Evolutionary conservation across 1,140 invertebrate species (phyloP), one percentile per base, ranked within the genome.

Genomic region (Pogonomyrmex californicus): DNA sequence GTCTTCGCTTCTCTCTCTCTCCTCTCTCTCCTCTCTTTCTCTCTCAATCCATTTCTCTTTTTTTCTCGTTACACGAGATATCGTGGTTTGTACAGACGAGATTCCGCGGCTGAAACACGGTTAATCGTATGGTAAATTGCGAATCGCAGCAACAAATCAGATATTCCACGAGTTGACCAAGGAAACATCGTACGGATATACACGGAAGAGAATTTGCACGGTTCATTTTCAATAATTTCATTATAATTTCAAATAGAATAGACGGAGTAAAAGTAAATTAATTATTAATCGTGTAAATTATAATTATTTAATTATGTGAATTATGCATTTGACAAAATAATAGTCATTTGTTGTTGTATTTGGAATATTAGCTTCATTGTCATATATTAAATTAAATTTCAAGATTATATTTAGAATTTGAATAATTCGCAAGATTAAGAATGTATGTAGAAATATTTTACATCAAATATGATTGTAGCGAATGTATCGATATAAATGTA

Each of bases 51-150:
- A 23, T 23, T 23, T 23, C 23, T 23, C 23, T 23, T 23, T 23
- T 0, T 23, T 23, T 23, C 23, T 23, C 23, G 23, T 23, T 23
- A 23, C 23, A 23, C 23, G 23, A 23, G 23, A 23, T 23, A 23
- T 23, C 23, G 23, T 23, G 23, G 23, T 23, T 23, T 23, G 23
- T 23, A 23, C 23, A 23, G 23, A 23, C 23, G 23, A 23, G 77
- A 81, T 81, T 70, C 78, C 65, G 63, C 78, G 78, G 78, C 49
- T 23, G 51, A 56, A 23, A 70, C 78, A 70, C 38, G 65, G 14
- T 81, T 70, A 81, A 81, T 81, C 78, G 65, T 81, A 81, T 47
- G 17, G 63, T 70, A 81, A 81, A 81, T 70, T 81, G 51, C 78
- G 65, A 47, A 70, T 65, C 63, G 12, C 49, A 36, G 23, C 63